Evolutionary conservation across 2,888 invertebrate genomes (phyloP).

Genomic region (Melolontha melolontha): DNA sequence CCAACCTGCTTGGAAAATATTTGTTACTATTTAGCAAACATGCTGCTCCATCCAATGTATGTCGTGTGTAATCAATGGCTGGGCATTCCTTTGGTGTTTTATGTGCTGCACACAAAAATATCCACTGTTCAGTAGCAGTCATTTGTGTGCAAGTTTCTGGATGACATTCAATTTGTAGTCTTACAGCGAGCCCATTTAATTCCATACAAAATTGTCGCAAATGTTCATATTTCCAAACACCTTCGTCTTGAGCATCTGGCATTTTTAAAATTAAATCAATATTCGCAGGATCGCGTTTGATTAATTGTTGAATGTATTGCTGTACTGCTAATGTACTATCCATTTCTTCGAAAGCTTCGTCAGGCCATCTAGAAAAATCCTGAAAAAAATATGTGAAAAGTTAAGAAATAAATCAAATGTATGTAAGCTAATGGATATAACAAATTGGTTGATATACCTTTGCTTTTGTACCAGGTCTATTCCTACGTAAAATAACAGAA

Average conservation of each 20-base stretch:
- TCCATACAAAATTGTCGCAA: conserved; percentile 99
- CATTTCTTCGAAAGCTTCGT: conserved; percentile 99
- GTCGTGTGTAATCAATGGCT: conserved; percentile 98
- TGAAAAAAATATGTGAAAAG: conserved; percentile 59
- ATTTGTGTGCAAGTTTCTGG: conserved; percentile 98
- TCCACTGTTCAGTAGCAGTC: conserved; percentile 99
- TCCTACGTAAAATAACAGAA: conserved; percentile 85
- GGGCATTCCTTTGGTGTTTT: conserved; percentile 99
- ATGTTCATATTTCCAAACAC: conserved; percentile 99
- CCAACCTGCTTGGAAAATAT: conserved; percentile 98
- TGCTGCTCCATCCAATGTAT: conserved; percentile 98
- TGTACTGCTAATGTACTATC: conserved; percentile 98
- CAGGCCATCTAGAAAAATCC: conserved; percentile 98
- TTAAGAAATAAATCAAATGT: not conserved
- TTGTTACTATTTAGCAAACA: conserved; percentile 99
- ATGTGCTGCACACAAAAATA: conserved; percentile 99
- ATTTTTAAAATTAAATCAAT: conserved; percentile 95
- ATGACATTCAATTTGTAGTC: conserved; percentile 95
- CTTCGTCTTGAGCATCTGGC: conserved; percentile 98
- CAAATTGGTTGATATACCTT: conserved; percentile 70
- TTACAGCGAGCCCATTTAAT: conserved; percentile 96
- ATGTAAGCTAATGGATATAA: not conserved
- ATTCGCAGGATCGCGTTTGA: conserved; percentile 91
- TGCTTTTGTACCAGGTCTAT: conserved; percentile 91
- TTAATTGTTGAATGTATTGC: conserved; percentile 98